phyloP scores from a whole-genome alignment of 2,888 invertebrate genomes.

The Sesia bembeciformis region DNA sequence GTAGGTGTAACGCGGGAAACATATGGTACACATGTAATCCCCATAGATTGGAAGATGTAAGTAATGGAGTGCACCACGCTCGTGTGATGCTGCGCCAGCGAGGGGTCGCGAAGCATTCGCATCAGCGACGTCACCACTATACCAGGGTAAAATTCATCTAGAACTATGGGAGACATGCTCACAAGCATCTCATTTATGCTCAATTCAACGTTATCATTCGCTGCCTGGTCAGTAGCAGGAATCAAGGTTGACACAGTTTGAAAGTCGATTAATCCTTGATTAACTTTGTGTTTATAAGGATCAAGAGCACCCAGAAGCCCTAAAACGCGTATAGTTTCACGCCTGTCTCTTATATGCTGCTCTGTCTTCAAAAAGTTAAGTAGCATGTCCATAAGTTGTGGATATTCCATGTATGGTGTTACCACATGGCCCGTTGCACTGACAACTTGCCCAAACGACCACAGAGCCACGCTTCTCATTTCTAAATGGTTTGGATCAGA shows the following conservation, averaged over 20 bases:
- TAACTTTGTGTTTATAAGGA: constrained; percentile 98
- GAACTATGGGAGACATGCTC: constrained; percentile 88
- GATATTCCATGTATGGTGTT: constrained; percentile 95
- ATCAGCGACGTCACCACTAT: constrained; percentile 96
- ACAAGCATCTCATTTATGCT: constrained; percentile 95
- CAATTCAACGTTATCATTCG: constrained; percentile 71
- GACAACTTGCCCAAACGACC: constrained; percentile 96
- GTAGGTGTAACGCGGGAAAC: constrained; percentile 92
- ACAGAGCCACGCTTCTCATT: constrained; percentile 94
- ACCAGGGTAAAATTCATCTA: constrained; percentile 98
- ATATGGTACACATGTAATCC: constrained; percentile 94
- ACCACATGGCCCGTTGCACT: constrained; percentile 97
- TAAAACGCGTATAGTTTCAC: constrained; percentile 94
- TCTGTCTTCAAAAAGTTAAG: constrained; percentile 96
- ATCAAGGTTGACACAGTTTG: constrained; percentile 87
- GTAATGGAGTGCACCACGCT: constrained; percentile 97
- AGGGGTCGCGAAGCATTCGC: constrained; percentile 94
- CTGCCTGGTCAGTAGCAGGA: constrained; percentile 80
- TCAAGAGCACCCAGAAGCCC: constrained; percentile 97
- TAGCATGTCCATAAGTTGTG: constrained; percentile 91
- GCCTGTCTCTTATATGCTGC: constrained; percentile 87
- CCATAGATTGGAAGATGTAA: constrained; percentile 96
- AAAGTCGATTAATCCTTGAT: constrained; percentile 92
- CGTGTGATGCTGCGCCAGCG: constrained; percentile 91
- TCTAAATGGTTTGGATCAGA: constrained; percentile 95